Conservation (phyloP, 2,113 vertebrate genomes). For the Notechis scutatus region DNA sequence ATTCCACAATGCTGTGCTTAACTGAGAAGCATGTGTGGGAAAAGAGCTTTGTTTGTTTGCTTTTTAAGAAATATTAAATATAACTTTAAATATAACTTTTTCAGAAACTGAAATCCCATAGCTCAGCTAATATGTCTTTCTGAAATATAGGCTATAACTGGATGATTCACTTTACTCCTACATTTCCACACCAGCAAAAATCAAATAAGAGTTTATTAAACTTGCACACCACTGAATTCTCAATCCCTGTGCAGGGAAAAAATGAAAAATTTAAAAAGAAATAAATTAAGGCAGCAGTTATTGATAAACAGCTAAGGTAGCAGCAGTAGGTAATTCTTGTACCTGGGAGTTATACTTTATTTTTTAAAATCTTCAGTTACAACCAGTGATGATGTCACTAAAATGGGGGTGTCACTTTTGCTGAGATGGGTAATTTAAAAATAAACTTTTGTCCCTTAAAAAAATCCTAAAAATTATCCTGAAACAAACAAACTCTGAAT, state of each 20-base stretch:
- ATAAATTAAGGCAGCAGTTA: too few relatives aligned
- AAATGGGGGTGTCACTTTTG: background rate
- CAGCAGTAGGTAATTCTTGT: too few relatives aligned
- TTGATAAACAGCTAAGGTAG: too few relatives aligned
- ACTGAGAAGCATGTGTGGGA: too few relatives aligned
- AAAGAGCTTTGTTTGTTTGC: background rate
- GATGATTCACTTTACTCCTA: background rate
- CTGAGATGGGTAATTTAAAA: background rate
- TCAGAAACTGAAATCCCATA: background rate
- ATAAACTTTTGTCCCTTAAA: background rate
- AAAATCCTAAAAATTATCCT: background rate
- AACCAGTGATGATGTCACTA: background rate
- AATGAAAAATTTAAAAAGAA: background rate
- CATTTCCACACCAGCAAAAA: background rate
- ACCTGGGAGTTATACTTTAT: background rate
- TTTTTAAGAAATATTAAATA: background rate
- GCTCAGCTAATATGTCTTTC: background rate
- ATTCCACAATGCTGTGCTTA: too few relatives aligned
- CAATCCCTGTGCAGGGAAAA: background rate
- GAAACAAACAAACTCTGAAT: background rate
- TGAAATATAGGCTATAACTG: background rate
- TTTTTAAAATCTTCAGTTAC: background rate
- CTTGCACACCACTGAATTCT: background rate
- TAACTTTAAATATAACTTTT: background rate
- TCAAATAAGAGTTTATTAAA: background rate